Base-by-base conservation (phyloP, 2,888 invertebrate genomes). In the Tenthredo distinguenda region DNA sequence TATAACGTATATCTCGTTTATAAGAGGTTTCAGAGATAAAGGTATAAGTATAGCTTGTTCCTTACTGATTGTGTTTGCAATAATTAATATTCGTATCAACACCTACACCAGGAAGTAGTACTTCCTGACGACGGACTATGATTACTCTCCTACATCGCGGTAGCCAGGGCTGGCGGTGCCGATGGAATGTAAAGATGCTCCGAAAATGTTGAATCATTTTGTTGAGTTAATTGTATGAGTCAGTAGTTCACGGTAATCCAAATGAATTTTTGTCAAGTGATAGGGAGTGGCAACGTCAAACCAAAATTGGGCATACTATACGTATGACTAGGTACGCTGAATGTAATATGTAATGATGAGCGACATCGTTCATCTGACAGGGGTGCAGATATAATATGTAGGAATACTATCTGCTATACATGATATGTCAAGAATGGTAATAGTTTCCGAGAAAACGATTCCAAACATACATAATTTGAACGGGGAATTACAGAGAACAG, bases 61-160 rank as follows among this genome's bases (percentile, higher is more conserved):
- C 10, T n/a, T 40, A 21, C 40, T 21, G 72, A 74, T 43, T 74
- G 72, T 26, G 43, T 37, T 18, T 18, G 15, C 10, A 37, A 72
- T 74, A 74, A 74, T 43, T 43, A 43, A 43, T 15, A 74, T 74
- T 43, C n/a, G 40, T 74, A 74, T 74, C 72, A 68, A 68, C 68
- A 68, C 34, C 18, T 68, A 6, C 31, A 26, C 68, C 31, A 68
- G 65, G 68, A 31, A 68, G 12, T 34, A 68, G 18, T 68, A 34
- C 68, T 31, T 68, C 15, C 34, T 34, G 68, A 15, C 34, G 18
- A 5, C 68, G 34, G 15, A 4, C 34, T 68, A 34, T 68, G 31
- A 31, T 34, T 34, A 68, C 26, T 68, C 34, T 68, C 26, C 68
- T 34, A 68, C 34, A 34, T 26, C 18, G 18, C 6, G 68, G 31